Base-by-base conservation (phyloP, 2,888 invertebrate genomes). In the Subacronicta megacephala region DNA sequence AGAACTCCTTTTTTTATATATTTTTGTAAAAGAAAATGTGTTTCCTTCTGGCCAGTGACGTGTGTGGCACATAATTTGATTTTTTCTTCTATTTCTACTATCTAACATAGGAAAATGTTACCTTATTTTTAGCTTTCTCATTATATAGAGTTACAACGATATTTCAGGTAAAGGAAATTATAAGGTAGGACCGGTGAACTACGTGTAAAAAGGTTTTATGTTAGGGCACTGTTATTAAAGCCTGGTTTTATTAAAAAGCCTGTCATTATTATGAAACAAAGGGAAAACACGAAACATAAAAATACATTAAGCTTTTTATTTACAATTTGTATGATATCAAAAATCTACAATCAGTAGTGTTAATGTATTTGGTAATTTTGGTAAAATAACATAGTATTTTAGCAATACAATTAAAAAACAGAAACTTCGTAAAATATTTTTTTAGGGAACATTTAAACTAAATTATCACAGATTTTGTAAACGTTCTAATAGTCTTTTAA, bases 381-480 rank as follows among this genome's bases (percentile, higher is more conserved):
- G 41, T 52, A 52, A 44, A 2, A 53, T 37, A 29, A 58, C 17
- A 20, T 42, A 52, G 3, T 18, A 12, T 43, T 36, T 56, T 47
- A 43, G 13, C 49, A 37, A 33, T 52, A 58, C 54, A 75, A 62
- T 46, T 59, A 60, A 42, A 18, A 35, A 67, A 72, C 60, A 37
- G 10, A 71, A 54, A 49, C 9, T 18, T 10, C 10, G 2, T 55
- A 59, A 54, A 61, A 40, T 56, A 62, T 38, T 62, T 61, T 52
- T 50, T 43, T 44, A 36, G 50, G 45, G 59, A 68, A 60, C 20
- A 62, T 63, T 62, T 59, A 53, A 75, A 75, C 59, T 71, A 61
- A 75, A 73, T 57, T 75, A 75, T 75, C 75, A 75, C 75, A 75
- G 75, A 73, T 71, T 76, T 76, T 50, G 45, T 60, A 76, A 73